Evolutionary conservation across 2,113 vertebrate species (phyloP).

Genomic region (Leuciscus idus): DNA sequence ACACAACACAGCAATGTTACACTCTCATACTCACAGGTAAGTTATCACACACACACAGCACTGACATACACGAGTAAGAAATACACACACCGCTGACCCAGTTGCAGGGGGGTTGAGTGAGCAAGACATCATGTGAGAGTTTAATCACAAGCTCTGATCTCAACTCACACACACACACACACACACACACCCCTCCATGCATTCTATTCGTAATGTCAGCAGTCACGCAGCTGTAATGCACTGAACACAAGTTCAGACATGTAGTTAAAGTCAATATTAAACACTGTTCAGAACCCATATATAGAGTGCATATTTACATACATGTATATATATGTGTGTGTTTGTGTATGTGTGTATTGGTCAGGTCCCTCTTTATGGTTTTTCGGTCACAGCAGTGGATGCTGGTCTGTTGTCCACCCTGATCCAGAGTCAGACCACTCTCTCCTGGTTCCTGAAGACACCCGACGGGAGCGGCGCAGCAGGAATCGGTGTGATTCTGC

Average conservation of each 20-base stretch:
- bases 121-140: slow-evolving; percentile 45
- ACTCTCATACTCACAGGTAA: slow-evolving; percentile 85
- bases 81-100: slow-evolving; percentile 22
- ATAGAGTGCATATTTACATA: background rate
- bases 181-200: background rate
- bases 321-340: too few relatives aligned
- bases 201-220: slow-evolving; percentile 14
- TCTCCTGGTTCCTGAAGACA: slow-evolving; percentile 81
- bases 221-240: background rate
- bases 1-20: slow-evolving; percentile 83
- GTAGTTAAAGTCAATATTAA: background rate
- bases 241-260: background rate
- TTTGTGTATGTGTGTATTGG: background rate
- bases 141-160: slow-evolving; percentile 43
- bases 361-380: slow-evolving; percentile 58
- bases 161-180: background rate
- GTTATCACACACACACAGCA: slow-evolving; percentile 15
- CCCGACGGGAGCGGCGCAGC: slow-evolving; percentile 65
- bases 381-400: slow-evolving; percentile 78
- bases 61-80: background rate
- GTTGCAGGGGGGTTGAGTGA: background rate
- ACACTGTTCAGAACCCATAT: background rate
- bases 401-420: slow-evolving; percentile 83
- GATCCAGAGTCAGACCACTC: slow-evolving; percentile 69
- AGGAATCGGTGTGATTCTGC: slow-evolving; percentile 81